Base-by-base conservation (phyloP, 2,113 vertebrate genomes). In the Aphelocoma coerulescens region DNA sequence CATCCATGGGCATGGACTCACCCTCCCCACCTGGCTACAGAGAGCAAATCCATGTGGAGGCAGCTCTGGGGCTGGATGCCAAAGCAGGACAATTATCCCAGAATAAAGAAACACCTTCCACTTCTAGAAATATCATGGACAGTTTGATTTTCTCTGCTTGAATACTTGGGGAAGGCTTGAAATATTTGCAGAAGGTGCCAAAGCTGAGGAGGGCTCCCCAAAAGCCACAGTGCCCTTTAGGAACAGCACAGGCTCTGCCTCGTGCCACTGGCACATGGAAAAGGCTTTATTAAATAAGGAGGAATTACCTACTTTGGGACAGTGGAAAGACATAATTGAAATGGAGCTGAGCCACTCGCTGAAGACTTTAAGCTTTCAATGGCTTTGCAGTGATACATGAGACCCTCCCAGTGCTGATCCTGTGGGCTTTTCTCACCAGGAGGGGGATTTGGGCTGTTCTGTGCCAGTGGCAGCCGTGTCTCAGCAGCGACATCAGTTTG, bases 221-320 rank as follows among this genome's bases (percentile, higher is more conserved):
- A 67, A 88, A 85, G 41, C 15, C 15, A 44, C 4, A 0, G 2
- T 11, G 32, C 9, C 54, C 82, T 39, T 57, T 13, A 51, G 1
- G 2, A 74, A 16, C 10, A 62, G 37, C 71, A 54, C 33, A 8
- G 1, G 23, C 23, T 81, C 62, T 28, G 58, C 18, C 62, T 82
- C 0, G 0, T 76, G 80, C 23, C n/a, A 8, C 7, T 13, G 35
- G 44, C 59, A 57, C 4, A 3, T 2, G 16, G 77, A 24, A 59
- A 81, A 41, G 4, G 12, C 22, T 75, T 49, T 13, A 11, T 57
- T 76, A 44, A 48, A 46, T 33, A 5, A 66, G 39, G 54, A 68
- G 51, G n/a, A 71, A 55, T 78, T 72, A 59, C 10, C 75, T 63
- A 1, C 57, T 58, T 37, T 37, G 77, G 69, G 49, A 37, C 0